These are phyloP conservation scores for Heloderma charlesbogerti DNA, from an alignment of 2,113 vertebrate species.

Conservation along the genomic window DNA sequence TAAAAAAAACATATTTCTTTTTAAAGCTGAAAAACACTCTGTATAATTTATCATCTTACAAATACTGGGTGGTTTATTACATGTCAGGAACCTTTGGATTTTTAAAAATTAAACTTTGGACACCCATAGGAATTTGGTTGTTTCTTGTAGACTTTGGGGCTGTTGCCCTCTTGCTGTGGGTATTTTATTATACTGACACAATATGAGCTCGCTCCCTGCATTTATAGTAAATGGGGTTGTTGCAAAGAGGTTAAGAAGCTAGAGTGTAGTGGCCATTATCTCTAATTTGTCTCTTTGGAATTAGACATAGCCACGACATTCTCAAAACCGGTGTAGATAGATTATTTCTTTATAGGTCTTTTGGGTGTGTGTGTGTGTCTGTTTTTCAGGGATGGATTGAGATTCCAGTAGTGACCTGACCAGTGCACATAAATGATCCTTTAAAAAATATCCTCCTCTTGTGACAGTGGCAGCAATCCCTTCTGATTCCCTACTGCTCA, in stretches of 20 bases:
- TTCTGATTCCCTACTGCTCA: not conserved
- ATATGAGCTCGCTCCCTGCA: not conserved
- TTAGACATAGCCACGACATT: not conserved
- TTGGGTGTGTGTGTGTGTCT: not conserved
- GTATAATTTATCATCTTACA: not conserved
- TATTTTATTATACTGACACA: not conserved
- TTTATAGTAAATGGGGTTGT: not conserved
- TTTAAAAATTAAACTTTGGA: not conserved
- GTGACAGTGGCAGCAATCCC: too few species aligned
- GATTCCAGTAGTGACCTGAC: not conserved
- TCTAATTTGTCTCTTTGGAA: constrained; percentile 14
- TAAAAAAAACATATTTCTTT: not conserved
- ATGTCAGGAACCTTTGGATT: not conserved
- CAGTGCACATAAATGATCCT: not conserved
- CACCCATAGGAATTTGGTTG: not conserved
- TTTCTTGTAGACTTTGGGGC: not conserved
- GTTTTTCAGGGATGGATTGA: not conserved
- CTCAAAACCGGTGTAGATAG: not conserved
- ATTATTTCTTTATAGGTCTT: not conserved
- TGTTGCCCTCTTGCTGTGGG: not conserved
- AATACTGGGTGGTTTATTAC: not conserved
- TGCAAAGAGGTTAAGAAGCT: not conserved
- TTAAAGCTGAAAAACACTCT: not conserved
- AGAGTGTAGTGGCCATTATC: not conserved
- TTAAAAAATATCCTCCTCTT: not conserved